A percentile compares a stretch with the other conserved stretches of the same genome.
phyloP scores from a whole-genome alignment of 2,113 vertebrate genomes.

The Glaucomys volans region DNA sequence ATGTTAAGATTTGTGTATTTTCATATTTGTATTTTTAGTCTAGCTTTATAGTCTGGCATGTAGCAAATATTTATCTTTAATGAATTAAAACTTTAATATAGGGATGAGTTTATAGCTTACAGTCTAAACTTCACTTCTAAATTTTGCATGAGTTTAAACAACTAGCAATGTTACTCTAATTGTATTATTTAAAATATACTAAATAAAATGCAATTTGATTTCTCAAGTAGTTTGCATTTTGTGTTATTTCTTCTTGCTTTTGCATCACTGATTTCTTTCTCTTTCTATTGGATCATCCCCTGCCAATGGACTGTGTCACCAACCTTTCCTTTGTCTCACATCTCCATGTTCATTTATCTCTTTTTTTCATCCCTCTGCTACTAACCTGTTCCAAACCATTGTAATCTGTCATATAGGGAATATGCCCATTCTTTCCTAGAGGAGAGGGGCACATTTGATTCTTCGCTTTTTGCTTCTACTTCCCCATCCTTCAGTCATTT shows the following conservation, averaged over 20 bases:
- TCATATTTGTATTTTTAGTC: neutral
- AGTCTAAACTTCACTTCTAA: neutral
- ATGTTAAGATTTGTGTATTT: neutral
- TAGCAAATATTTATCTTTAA: neutral
- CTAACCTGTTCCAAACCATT: neutral
- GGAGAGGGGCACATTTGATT: neutral
- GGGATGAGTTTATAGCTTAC: neutral
- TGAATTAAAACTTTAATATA: neutral
- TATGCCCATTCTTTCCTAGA: neutral
- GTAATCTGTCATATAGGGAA: neutral
- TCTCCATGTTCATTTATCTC: neutral
- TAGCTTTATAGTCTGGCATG: neutral
- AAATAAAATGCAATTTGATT: neutral
- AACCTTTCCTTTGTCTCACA: neutral
- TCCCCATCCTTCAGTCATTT: neutral
- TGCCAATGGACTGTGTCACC: neutral
- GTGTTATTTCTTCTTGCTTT: neutral
- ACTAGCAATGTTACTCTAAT: neutral
- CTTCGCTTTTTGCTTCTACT: neutral
- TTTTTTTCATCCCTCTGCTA: neutral
- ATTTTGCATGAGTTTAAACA: neutral
- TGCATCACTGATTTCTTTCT: neutral
- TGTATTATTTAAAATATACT: neutral
- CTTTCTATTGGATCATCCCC: neutral
- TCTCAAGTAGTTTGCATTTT: neutral